A percentile compares a stretch with the other conserved stretches of the same genome.
Conservation (phyloP, 2,113 vertebrate species). For the Furnarius figulus region DNA sequence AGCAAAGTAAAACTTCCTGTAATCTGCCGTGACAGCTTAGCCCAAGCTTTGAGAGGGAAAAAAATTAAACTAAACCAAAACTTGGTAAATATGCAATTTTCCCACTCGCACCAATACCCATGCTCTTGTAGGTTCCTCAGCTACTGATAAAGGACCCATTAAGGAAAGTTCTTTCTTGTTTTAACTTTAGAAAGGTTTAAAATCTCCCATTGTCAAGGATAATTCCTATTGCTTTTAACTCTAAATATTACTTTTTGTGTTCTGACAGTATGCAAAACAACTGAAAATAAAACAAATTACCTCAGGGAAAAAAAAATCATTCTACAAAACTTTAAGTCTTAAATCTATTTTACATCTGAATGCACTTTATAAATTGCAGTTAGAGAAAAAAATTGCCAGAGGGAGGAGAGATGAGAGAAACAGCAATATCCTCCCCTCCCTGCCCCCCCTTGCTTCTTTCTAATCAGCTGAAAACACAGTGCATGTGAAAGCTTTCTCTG, state of each 20-base stretch:
- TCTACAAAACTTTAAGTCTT: conserved; percentile 13
- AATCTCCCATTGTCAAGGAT: background rate
- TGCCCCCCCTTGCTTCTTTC: background rate
- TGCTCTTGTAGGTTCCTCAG: background rate
- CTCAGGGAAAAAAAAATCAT: background rate
- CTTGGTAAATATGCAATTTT: background rate
- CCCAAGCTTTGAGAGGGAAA: background rate
- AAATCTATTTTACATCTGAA: conserved; percentile 43
- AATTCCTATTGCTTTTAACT: background rate
- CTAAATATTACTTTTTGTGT: background rate
- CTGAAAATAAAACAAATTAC: background rate
- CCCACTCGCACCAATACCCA: background rate
- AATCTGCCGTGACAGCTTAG: background rate
- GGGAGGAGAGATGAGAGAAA: conserved; percentile 27
- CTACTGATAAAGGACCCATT: background rate
- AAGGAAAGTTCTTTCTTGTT: background rate
- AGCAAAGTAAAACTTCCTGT: conserved; percentile 3
- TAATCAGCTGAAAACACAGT: background rate
- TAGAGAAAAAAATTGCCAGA: conserved; percentile 31
- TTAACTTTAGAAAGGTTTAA: conserved; percentile 10
- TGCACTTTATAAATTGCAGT: background rate
- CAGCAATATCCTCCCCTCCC: background rate
- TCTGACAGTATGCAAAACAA: background rate
- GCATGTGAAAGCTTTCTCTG: background rate
- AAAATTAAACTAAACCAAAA: background rate